phyloP scores from a whole-genome alignment of 2,888 invertebrate genomes.

The Mesoligia furuncula region DNA sequence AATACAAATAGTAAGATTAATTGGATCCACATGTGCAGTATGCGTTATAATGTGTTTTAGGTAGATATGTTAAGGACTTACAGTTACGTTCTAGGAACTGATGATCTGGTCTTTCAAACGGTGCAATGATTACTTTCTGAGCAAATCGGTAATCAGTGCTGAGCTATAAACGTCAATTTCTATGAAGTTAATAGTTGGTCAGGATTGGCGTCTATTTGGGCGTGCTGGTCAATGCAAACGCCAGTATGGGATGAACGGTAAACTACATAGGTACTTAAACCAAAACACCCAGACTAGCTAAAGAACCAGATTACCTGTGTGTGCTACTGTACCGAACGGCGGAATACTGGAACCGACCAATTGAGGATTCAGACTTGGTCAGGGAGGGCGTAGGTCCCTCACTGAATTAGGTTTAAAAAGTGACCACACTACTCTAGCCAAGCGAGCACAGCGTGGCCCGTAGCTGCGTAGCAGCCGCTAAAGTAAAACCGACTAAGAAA shows the following conservation, averaged over 20 bases:
- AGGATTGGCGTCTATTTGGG: background rate
- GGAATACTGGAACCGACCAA: background rate
- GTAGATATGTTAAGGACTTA: background rate
- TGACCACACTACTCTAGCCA: background rate
- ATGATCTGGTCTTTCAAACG: background rate
- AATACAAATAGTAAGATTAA: slow-evolving; percentile 21
- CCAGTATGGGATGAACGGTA: background rate
- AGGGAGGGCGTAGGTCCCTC: background rate
- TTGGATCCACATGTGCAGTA: slow-evolving; percentile 10
- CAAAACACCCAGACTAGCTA: background rate
- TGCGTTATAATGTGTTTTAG: slow-evolving; percentile 15
- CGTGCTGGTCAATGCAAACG: background rate
- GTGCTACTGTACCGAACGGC: background rate
- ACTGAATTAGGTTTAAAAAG: background rate
- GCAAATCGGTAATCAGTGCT: background rate
- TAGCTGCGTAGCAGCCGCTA: background rate
- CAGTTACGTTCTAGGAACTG: background rate
- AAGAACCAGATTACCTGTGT: background rate
- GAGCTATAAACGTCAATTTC: background rate
- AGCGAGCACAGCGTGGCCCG: background rate
- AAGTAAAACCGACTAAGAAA: background rate
- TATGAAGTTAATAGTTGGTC: background rate
- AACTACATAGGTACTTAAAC: background rate
- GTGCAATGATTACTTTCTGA: background rate
- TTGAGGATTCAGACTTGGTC: background rate